phyloP scores from a whole-genome alignment of 2,888 invertebrate genomes.

The Cenopis cana region DNA sequence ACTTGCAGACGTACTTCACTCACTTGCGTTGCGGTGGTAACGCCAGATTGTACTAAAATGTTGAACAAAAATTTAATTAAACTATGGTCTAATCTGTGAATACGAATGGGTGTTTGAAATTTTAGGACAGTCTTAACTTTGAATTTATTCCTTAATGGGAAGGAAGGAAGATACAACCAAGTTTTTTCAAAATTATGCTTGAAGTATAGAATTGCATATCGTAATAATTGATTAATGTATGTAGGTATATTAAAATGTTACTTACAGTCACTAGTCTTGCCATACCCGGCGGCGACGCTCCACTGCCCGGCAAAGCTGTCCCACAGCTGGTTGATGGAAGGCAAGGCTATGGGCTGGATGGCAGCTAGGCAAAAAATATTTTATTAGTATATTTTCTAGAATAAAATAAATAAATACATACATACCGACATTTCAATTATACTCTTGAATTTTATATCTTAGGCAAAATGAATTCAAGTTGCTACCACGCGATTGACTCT shows the following conservation, averaged over 20 bases:
- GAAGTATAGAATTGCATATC: too few species aligned
- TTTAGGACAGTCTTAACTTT: too few species aligned
- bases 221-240: neutral
- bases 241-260: neutral
- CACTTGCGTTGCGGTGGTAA: slow-evolving; percentile 28
- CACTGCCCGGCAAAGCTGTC: slow-evolving; percentile 37
- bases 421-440: too few species aligned
- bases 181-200: too few species aligned
- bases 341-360: slow-evolving; percentile 44
- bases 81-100: too few species aligned
- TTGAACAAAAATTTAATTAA: neutral
- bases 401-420: too few species aligned
- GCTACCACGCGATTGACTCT: neutral
- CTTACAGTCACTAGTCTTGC: slow-evolving; percentile 45
- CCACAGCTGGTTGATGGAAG: slow-evolving; percentile 30
- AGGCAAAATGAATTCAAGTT: neutral
- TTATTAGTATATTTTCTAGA: neutral
- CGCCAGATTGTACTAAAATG: slow-evolving; percentile 26
- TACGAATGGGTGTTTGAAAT: too few species aligned
- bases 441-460: neutral
- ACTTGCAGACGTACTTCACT: slow-evolving; percentile 44
- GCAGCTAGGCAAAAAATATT: slow-evolving; percentile 17
- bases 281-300: slow-evolving; percentile 45
- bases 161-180: too few species aligned
- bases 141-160: too few species aligned